These are phyloP conservation scores for Phoeniculus purpureus DNA, from an alignment of 2,797 vertebrate species.

Conservation along the genomic window DNA sequence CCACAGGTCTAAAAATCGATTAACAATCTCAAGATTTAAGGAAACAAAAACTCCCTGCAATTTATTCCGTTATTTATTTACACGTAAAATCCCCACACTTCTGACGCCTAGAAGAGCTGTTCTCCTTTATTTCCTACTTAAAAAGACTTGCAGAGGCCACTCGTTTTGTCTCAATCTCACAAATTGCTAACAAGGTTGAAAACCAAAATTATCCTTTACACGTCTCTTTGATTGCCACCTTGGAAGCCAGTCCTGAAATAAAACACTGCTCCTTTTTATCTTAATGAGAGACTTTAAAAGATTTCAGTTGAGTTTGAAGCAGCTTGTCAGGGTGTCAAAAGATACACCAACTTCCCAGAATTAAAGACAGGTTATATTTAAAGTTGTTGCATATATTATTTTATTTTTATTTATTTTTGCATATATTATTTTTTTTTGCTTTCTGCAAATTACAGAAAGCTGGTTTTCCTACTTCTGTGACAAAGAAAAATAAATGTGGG, in stretches of 20 bases:
- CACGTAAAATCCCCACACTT: background rate
- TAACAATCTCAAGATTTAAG: background rate
- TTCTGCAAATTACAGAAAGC: constrained; percentile 1
- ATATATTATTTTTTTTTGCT: too few relatives aligned
- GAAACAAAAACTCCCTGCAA: background rate
- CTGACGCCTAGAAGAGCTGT: background rate
- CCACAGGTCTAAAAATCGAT: background rate
- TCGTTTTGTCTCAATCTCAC: background rate
- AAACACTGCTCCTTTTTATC: constrained; percentile 27
- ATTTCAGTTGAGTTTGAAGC: constrained; percentile 17
- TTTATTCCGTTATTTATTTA: background rate
- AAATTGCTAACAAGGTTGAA: background rate
- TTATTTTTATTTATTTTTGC: too few relatives aligned
- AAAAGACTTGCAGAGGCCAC: background rate
- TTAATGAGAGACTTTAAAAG: constrained; percentile 22
- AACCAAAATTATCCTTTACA: background rate
- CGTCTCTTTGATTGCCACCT: constrained; percentile 2
- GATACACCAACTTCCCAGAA: constrained; percentile 45
- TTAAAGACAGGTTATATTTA: constrained; percentile 45
- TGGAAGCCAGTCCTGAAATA: constrained; percentile 33
- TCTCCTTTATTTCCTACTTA: background rate
- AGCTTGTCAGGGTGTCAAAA: constrained; percentile 58
- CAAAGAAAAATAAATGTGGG: background rate
- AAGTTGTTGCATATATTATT: constrained; percentile 5
- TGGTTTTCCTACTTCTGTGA: background rate